These are phyloP conservation scores for Clarias platycephalus DNA, from an alignment of 2,797 vertebrate species.

Conservation along the genomic window DNA sequence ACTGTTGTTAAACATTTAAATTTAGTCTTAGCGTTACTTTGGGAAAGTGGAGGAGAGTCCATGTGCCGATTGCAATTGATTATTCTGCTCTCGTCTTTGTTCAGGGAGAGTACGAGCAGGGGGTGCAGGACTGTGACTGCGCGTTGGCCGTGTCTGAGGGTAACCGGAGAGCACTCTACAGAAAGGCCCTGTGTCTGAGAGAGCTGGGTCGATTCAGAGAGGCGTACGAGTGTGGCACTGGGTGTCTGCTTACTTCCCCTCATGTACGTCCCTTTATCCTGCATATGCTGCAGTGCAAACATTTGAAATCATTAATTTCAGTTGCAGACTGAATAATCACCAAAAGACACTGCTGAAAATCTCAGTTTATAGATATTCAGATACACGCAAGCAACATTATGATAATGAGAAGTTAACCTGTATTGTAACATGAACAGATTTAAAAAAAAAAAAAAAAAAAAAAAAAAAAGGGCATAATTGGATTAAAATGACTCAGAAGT, in stretches of 20 bases:
- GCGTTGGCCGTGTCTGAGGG: conserved; percentile 78
- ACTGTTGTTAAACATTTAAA: neutral
- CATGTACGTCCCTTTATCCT: conserved; percentile 74
- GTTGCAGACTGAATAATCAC: neutral
- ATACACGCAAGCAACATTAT: neutral
- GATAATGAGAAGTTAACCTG: neutral
- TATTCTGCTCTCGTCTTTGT: conserved; percentile 1
- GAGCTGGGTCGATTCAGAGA: conserved; percentile 90
- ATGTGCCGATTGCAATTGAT: neutral
- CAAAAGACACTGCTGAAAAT: neutral
- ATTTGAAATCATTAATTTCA: neutral
- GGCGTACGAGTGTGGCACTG: conserved; percentile 93
- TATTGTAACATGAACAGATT: neutral
- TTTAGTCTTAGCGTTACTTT: neutral
- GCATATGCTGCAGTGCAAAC: no score
- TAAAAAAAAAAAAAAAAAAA: no score
- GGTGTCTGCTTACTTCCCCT: conserved; percentile 89
- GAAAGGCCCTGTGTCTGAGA: conserved; percentile 87
- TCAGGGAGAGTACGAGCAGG: conserved; percentile 89
- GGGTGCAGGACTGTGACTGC: conserved; percentile 90
- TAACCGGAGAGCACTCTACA: conserved; percentile 89
- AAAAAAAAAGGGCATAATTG: neutral
- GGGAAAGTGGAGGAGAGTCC: neutral
- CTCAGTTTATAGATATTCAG: neutral
- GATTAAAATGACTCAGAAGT: neutral